phyloP scores from a whole-genome alignment of 2,797 vertebrate species.

The Macroramphosus scolopax region DNA sequence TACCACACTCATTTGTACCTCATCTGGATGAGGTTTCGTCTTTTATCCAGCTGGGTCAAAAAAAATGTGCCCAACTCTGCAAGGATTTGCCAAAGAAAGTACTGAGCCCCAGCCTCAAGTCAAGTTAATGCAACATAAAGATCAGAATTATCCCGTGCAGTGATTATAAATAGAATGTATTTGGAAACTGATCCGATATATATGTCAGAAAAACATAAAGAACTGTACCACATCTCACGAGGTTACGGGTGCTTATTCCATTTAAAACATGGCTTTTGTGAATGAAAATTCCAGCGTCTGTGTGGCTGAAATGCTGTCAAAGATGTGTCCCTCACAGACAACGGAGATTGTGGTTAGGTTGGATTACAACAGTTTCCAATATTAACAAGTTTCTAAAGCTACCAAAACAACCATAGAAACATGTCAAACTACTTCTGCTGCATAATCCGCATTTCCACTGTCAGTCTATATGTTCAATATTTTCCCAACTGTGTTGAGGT shows the following conservation, averaged over 20 bases:
- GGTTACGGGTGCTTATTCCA: constrained; percentile 1
- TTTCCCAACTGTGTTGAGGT: neutral
- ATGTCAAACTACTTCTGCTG: constrained; percentile 16
- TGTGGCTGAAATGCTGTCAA: constrained; percentile 2
- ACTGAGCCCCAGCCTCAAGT: constrained; percentile 44
- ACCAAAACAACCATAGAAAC: constrained; percentile 22
- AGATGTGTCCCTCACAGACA: constrained; percentile 1
- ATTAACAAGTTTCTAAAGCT: constrained; percentile 19
- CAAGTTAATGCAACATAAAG: constrained; percentile 54
- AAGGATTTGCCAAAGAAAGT: constrained; percentile 67
- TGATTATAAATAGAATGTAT: constrained; percentile 45
- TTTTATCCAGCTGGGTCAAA: constrained; percentile 58
- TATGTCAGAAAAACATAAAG: constrained; percentile 19
- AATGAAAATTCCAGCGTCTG: constrained; percentile 10
- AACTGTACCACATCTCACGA: neutral
- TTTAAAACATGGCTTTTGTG: constrained; percentile 6
- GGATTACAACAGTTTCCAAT: constrained; percentile 10
- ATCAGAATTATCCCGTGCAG: constrained; percentile 45
- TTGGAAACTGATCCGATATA: constrained; percentile 19
- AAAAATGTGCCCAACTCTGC: constrained; percentile 41
- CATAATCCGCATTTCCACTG: constrained; percentile 10
- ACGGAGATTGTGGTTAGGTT: constrained; percentile 1
- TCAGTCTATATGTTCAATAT: constrained; percentile 7
- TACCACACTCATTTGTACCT: constrained; percentile 74
- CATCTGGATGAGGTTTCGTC: constrained; percentile 67